phyloP scores from a whole-genome alignment of 2,797 vertebrate genomes.

The Hydrolagus colliei region DNA sequence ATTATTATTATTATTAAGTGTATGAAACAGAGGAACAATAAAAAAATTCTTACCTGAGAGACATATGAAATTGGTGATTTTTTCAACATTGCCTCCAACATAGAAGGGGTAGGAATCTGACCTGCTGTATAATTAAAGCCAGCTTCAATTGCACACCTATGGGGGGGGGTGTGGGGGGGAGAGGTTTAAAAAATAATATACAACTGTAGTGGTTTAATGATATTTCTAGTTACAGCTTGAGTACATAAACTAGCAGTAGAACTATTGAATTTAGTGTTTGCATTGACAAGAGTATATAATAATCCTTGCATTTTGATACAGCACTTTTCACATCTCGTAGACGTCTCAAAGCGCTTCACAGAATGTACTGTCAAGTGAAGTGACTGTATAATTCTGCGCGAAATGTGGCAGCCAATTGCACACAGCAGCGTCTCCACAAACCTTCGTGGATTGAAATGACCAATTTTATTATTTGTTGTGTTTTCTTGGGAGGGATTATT shows the following conservation, averaged over 20 bases:
- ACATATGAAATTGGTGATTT: conserved; percentile 78
- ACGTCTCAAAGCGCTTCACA: no score
- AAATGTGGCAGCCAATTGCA: no score
- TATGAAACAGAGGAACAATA: neutral
- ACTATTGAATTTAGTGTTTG: neutral
- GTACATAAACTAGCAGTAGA: neutral
- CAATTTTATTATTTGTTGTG: no score
- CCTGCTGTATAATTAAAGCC: conserved; percentile 65
- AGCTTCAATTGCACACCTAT: conserved; percentile 77
- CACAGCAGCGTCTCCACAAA: no score
- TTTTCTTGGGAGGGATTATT: no score
- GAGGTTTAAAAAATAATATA: neutral
- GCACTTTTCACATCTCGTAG: no score
- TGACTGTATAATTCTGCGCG: no score
- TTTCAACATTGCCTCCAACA: conserved; percentile 74
- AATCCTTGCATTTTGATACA: no score
- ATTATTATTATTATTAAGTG: neutral
- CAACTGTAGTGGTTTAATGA: neutral
- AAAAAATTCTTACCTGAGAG: conserved; percentile 52
- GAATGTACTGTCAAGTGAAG: no score
- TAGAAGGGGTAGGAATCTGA: conserved; percentile 57
- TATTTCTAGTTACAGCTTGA: neutral
- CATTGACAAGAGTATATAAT: neutral
- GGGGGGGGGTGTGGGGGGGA: no score
- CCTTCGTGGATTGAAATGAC: no score